These are phyloP conservation scores for Zaprionus lineosus DNA, from an alignment of 2,888 invertebrate genomes.

Conservation along the genomic window DNA sequence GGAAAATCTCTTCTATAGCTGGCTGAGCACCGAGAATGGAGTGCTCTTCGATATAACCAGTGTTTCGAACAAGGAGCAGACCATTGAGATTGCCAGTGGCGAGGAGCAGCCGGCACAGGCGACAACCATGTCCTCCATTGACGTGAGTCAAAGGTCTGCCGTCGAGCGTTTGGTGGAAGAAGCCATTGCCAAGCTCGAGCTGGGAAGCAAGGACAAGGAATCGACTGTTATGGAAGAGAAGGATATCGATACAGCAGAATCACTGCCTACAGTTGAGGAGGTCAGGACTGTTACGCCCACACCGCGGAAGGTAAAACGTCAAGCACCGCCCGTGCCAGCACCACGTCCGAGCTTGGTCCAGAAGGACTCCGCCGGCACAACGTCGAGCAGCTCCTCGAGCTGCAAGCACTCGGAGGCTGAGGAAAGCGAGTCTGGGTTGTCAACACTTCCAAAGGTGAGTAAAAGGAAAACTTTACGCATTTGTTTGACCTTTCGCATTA, in stretches of 20 bases:
- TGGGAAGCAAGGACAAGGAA: conserved; percentile 48
- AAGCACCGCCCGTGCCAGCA: conserved; percentile 58
- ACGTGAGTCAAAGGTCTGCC: conserved; percentile 55
- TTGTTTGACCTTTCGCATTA: not conserved
- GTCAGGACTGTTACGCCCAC: conserved; percentile 21
- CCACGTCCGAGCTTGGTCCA: conserved; percentile 55
- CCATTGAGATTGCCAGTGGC: conserved; percentile 55
- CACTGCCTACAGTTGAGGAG: not conserved
- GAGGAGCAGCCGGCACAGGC: conserved; percentile 29
- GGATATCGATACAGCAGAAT: conserved; percentile 30
- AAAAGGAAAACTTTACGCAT: too few species aligned
- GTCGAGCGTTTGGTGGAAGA: conserved; percentile 70
- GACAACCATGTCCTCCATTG: conserved; percentile 31
- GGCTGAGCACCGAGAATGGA: conserved; percentile 77
- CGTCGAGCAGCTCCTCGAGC: conserved; percentile 55
- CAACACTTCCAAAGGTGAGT: conserved; percentile 74
- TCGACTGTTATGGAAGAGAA: conserved; percentile 38
- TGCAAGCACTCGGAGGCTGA: conserved; percentile 70
- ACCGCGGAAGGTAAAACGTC: conserved; percentile 46
- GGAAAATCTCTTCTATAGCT: conserved; percentile 78
- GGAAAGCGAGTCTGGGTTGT: conserved; percentile 75
- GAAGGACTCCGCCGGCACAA: conserved; percentile 23
- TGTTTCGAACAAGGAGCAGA: conserved; percentile 44
- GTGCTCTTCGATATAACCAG: conserved; percentile 72
- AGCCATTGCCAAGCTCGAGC: conserved; percentile 71